A percentile compares a stretch with the other conserved stretches of the same genome.
These are phyloP conservation scores for Ectobius pallidus DNA, from an alignment of 2,888 invertebrate genomes.

Conservation along the genomic window DNA sequence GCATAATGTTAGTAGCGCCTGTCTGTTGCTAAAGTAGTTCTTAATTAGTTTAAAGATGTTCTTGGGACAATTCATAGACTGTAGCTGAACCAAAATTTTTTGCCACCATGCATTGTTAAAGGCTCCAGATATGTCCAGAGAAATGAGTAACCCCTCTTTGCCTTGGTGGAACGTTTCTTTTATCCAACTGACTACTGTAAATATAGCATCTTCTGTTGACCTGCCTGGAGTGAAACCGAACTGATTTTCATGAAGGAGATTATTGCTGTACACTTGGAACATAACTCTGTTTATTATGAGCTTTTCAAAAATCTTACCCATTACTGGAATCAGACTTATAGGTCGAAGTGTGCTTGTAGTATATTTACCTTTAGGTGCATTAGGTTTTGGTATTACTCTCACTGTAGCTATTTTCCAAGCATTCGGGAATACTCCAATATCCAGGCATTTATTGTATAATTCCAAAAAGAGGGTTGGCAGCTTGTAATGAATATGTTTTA, in stretches of 20 bases:
- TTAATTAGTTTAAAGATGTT: not conserved
- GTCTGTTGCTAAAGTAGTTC: not conserved
- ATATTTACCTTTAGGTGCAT: not conserved
- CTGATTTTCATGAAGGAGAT: not conserved
- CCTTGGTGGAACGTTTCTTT: not conserved
- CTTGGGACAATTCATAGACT: not conserved
- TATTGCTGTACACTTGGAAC: not conserved
- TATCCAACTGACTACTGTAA: too few species aligned
- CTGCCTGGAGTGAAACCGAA: not conserved
- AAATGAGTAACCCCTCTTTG: not conserved
- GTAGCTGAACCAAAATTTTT: not conserved
- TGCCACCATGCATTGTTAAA: not conserved
- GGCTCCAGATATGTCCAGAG: not conserved
- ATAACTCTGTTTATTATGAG: not conserved
- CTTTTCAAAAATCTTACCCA: slow-evolving; percentile 1
- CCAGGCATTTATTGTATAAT: not conserved
- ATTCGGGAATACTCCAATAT: not conserved
- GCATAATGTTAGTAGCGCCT: not conserved
- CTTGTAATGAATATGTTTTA: not conserved
- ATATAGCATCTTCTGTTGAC: too few species aligned
- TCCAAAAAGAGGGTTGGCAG: not conserved
- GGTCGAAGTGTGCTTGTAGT: not conserved
- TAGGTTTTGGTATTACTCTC: not conserved
- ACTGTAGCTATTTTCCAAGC: not conserved
- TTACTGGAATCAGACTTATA: not conserved